phyloP scores from a whole-genome alignment of 2,888 invertebrate species.

The Dryococelus australis region DNA sequence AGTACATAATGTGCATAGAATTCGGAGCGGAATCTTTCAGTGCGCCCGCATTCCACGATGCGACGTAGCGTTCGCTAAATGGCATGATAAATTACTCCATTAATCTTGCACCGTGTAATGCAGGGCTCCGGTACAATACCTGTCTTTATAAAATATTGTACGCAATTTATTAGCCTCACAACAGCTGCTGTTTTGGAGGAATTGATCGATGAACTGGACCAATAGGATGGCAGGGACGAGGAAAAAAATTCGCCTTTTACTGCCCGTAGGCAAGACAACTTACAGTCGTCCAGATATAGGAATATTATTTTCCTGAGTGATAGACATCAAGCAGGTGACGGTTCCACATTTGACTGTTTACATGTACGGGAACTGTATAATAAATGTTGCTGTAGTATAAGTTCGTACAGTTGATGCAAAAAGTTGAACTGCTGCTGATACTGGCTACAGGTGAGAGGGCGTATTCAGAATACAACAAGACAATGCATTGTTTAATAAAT shows the following conservation, averaged over 20 bases:
- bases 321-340: too few relatives aligned
- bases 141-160: not conserved
- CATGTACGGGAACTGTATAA: too few relatives aligned
- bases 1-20: not conserved
- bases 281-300: not conserved
- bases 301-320: too few relatives aligned
- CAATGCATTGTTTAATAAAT: too few relatives aligned
- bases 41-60: not conserved
- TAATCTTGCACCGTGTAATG: constrained; percentile 16
- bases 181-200: constrained; percentile 1
- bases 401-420: too few relatives aligned
- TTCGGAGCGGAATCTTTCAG: not conserved
- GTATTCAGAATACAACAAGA: too few relatives aligned
- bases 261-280: not conserved
- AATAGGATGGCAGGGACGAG: not conserved
- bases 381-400: too few relatives aligned
- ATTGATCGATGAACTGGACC: not conserved
- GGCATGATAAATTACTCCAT: constrained; percentile 1
- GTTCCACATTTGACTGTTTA: too few relatives aligned
- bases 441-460: too few relatives aligned
- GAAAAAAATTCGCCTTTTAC: not conserved
- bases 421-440: too few relatives aligned
- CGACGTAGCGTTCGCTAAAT: not conserved
- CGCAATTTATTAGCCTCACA: not conserved
- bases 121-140: not conserved